Base-by-base conservation (phyloP, 2,113 vertebrate genomes). In the Bucco capensis region DNA sequence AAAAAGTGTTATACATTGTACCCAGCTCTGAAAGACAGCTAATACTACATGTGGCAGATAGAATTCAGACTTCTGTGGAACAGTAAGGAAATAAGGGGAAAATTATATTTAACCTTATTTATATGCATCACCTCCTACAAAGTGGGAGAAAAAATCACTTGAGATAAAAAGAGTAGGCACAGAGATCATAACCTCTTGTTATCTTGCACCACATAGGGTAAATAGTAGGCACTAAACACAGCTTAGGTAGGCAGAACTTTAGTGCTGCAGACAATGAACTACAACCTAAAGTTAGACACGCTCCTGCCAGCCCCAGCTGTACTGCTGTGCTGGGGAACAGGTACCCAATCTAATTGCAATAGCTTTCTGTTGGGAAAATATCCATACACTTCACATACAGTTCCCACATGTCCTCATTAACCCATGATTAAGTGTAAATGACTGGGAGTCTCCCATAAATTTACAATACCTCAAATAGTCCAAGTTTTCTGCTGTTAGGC, bases 41-140 rank as follows among this genome's bases (percentile, higher is more conserved):
- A 61, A 71, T 47, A 53, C 40, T 64, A 74, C 83, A 51, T 77
- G 49, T 2, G 0, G 76, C 46, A 67, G 40, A 77, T 19, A 90
- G 53, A 83, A 88, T 61, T 91, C 61, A 66, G 67, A 69, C 47
- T 71, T 81, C 50, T 50, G 22, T 50, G 70, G 60, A 88, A 95
- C 67, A 95, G 83, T 40, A 74, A 67, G 27, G 62, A 91, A 92
- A 81, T 18, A n/a, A 11, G 8, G 12, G 27, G 11, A n/a, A 83
- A 92, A 80, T 30, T 92, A n/a, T 90, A 88, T 91, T 93, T 93
- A 90, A 61, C 35, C 25, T 7, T 89, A 72, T 92, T 93, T 92
- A 69, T 78, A 86, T 83, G 81, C 87, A 73, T 58, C 66, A 33
- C 21, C 31, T 85, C 54, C 71, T 65, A 75, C 35, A 51, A 76